A percentile compares a stretch with the other conserved stretches of the same genome.
phyloP scores from a whole-genome alignment of 2,888 invertebrate species.

The Conops quadrifasciatus region DNA sequence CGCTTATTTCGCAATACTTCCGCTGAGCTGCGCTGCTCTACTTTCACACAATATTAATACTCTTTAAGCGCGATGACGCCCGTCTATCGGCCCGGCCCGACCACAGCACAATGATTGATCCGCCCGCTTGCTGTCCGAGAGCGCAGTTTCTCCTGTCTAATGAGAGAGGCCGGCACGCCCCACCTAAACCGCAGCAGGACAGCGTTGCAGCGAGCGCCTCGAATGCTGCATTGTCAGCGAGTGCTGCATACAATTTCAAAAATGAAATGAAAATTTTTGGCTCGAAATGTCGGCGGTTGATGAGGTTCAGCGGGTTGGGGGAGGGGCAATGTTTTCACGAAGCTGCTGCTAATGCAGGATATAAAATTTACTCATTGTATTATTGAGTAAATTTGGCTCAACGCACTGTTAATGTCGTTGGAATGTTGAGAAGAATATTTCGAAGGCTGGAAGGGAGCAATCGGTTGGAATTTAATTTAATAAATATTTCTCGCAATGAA shows the following conservation, averaged over 20 bases:
- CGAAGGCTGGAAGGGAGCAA: too few species aligned
- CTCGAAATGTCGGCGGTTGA: background rate
- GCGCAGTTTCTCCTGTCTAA: background rate
- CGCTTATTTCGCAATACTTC: conserved; percentile 4
- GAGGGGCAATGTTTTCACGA: background rate
- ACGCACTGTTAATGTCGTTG: too few species aligned
- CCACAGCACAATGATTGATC: too few species aligned
- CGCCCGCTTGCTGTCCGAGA: too few species aligned
- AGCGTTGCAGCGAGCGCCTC: conserved; percentile 13
- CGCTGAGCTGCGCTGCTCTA: background rate
- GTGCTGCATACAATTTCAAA: conserved; percentile 7
- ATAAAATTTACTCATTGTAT: background rate
- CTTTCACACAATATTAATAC: background rate
- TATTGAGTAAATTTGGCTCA: too few species aligned
- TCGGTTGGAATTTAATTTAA: too few species aligned
- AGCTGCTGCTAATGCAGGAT: conserved; percentile 15
- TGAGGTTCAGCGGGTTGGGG: background rate
- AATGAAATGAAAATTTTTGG: background rate
- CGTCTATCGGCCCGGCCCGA: too few species aligned
- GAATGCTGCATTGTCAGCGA: conserved; percentile 17
- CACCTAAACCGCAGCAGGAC: background rate
- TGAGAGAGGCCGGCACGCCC: background rate
- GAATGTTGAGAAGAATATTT: too few species aligned
- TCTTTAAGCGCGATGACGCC: background rate
- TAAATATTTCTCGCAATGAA: too few species aligned